phyloP scores from a whole-genome alignment of 2,888 invertebrate genomes.

The Leucoma salicis region DNA sequence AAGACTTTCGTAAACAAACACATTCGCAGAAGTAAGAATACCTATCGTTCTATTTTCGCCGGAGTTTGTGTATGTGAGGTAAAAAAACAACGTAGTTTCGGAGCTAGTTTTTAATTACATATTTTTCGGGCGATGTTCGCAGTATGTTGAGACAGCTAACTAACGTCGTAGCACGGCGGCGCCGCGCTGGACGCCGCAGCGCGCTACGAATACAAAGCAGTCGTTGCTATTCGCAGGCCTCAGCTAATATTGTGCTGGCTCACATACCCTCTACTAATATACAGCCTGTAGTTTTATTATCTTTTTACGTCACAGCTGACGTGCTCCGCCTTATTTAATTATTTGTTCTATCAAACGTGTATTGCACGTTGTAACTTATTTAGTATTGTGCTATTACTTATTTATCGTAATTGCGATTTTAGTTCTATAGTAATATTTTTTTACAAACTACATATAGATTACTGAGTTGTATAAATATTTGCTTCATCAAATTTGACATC shows the following conservation, averaged over 20 bases:
- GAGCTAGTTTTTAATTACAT: constrained; percentile 18
- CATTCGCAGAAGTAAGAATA: constrained; percentile 3
- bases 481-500: neutral
- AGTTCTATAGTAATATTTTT: neutral
- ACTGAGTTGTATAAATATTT: no score
- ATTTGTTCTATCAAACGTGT: constrained; percentile 4
- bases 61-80: neutral
- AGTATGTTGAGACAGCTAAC: constrained; percentile 19
- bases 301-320: constrained; percentile 39
- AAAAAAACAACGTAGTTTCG: neutral
- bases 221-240: constrained; percentile 35
- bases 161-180: constrained; percentile 39
- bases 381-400: neutral
- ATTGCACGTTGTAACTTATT: neutral
- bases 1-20: constrained; percentile 10
- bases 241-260: constrained; percentile 71
- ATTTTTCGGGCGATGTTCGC: constrained; percentile 25
- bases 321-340: constrained; percentile 22
- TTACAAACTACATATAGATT: no score
- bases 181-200: constrained; percentile 39
- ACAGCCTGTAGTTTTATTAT: constrained; percentile 50
- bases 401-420: neutral
- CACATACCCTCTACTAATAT: constrained; percentile 61
- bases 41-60: constrained; percentile 10
- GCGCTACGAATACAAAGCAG: constrained; percentile 68